phyloP scores from a whole-genome alignment of 2,888 invertebrate species.

The Parochlus steinenii region DNA sequence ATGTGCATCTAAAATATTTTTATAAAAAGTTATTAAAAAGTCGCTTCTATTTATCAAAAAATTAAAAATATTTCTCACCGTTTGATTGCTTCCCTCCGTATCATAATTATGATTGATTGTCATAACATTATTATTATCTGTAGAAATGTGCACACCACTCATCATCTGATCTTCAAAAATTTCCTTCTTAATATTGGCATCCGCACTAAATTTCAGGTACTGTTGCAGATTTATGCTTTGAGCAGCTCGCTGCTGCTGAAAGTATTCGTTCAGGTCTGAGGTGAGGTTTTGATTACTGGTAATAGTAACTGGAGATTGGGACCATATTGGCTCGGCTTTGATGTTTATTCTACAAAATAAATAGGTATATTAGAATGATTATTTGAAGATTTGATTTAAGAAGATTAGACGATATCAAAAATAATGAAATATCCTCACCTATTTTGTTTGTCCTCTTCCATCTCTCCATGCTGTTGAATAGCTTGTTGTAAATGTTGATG shows the following conservation, averaged over 20 bases:
- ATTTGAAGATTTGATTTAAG: conserved; percentile 8
- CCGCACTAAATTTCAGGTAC: conserved; percentile 44
- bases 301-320: conserved; percentile 24
- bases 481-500: conserved; percentile 29
- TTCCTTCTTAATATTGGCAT: conserved; percentile 23
- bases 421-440: conserved; percentile 34
- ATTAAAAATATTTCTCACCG: not conserved
- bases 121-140: conserved; percentile 30
- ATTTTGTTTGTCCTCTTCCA: conserved; percentile 18
- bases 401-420: too few species aligned
- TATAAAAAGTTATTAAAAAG: too few species aligned
- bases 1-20: too few species aligned
- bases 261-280: conserved; percentile 34
- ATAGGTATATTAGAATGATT: conserved; percentile 3
- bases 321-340: conserved; percentile 26
- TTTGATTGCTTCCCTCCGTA: conserved; percentile 6
- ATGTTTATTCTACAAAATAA: conserved; percentile 18
- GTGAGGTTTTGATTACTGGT: conserved; percentile 21
- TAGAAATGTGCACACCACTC: conserved; percentile 9
- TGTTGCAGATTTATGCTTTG: conserved; percentile 42
- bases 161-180: conserved; percentile 7
- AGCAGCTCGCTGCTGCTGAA: conserved; percentile 35
- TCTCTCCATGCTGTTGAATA: conserved; percentile 22
- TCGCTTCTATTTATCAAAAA: conserved; percentile 18
- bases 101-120: conserved; percentile 9